Evolutionary conservation across 2,888 invertebrate species (phyloP), one percentile per base, ranked within the genome.

Genomic region (Pristionchus exspectatus): DNA sequence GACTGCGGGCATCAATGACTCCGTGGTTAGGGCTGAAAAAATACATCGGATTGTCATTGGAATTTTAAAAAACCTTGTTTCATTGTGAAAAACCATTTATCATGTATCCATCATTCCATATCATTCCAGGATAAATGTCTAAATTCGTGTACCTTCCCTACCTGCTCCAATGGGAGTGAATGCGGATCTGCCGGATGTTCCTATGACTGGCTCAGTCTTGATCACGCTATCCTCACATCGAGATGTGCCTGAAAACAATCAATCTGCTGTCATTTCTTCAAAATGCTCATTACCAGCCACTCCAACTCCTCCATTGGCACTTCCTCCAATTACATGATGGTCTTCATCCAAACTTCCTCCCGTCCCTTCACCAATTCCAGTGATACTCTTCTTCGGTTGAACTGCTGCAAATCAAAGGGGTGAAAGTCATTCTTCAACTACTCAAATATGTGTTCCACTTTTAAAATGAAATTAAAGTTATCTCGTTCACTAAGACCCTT

Each of bases 1-100:
- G 18, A 93, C 72, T 0, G 91, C 90, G 27, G 93, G 93, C 33
- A 91, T 66, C 10, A 74, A 63, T 16, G 44, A 66, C 27, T 88
- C 88, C 9, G 77, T 54, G 0, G 87, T 30, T 0, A 87, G 87
- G 4, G 27, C 87, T 87, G 87, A 0, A 24, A 24, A 0, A 24
- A 24, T 10, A 74, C 38, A 74, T 74, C 4, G 18, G 30, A 14
- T 9, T 1, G 30, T 9, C 9, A 74, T 33, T 21, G 3, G 24
- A 77, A 9, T 24, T 18, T 21, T 7, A 44, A 77, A 74, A 69
- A 2, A 24, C n/a, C n/a, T 59, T 59, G n/a, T 21, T 59, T 2
- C 59, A 59, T 18, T 14, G 21, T 18, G 21, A 30, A 27, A 74
- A n/a, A 3, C 27, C 27, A n/a, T n/a, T n/a, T n/a, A n/a, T n/a